Percentiles rank a stretch among this genome's conserved stretches.
Evolutionary conservation across 2,888 invertebrate species (phyloP).

Genomic region (Dusona sp.): DNA sequence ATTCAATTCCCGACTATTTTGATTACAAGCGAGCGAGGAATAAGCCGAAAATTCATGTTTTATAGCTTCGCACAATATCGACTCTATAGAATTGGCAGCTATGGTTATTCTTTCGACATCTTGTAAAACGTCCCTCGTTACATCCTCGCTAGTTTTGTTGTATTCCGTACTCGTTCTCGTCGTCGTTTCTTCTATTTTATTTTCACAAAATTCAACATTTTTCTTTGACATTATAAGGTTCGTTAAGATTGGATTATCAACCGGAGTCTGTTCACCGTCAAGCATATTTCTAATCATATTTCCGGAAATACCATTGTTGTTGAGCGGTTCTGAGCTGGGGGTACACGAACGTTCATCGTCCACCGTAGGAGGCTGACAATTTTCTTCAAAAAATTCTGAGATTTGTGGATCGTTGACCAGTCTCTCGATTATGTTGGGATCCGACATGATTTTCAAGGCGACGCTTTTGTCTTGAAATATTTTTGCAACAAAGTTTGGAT

Average conservation of each 20-base stretch:
- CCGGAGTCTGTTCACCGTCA: constrained; percentile 74
- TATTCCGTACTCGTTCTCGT: constrained; percentile 65
- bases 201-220: constrained; percentile 75
- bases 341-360: constrained; percentile 20
- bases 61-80: constrained; percentile 94
- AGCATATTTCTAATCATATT: constrained; percentile 73
- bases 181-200: constrained; percentile 61
- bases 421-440: constrained; percentile 75
- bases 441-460: constrained; percentile 78
- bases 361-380: constrained; percentile 57
- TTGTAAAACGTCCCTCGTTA: constrained; percentile 88
- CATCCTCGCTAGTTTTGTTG: constrained; percentile 80
- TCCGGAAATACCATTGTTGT: constrained; percentile 70
- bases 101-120: constrained; percentile 87
- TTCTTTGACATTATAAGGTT: constrained; percentile 81
- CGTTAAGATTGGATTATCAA: constrained; percentile 80
- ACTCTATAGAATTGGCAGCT: constrained; percentile 91
- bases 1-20: constrained; percentile 89
- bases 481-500: constrained; percentile 73
- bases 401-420: constrained; percentile 79
- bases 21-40: constrained; percentile 87
- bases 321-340: constrained; percentile 35
- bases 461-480: constrained; percentile 78
- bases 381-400: constrained; percentile 75
- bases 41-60: constrained; percentile 93